These are phyloP conservation scores for Procambarus clarkii DNA, from an alignment of 1,140 invertebrate species.

Conservation along the genomic window DNA sequence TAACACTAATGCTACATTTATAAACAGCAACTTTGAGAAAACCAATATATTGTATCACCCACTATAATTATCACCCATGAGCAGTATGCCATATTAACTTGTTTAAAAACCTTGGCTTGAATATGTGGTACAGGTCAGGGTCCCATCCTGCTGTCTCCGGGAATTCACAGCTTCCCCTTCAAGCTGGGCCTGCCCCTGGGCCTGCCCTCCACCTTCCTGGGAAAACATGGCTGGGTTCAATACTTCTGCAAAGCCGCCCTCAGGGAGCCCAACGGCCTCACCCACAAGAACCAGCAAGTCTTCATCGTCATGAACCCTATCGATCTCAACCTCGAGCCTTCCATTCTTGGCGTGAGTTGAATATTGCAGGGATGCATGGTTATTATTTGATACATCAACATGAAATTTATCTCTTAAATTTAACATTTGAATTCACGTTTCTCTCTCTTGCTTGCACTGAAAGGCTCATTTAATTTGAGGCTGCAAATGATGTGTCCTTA, in stretches of 20 bases:
- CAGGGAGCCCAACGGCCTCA: slow-evolving; percentile 90
- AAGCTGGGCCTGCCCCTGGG: slow-evolving; percentile 93
- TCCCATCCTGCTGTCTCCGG: slow-evolving; percentile 90
- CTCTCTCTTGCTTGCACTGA: no score
- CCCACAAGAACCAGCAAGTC: slow-evolving; percentile 96
- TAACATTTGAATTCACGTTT: no score
- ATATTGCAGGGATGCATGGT: background rate
- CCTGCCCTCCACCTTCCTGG: slow-evolving; percentile 93
- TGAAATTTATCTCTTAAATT: no score
- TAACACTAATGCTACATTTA: no score
- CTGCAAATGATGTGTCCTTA: no score
- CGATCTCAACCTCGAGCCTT: slow-evolving; percentile 92
- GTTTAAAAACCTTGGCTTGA: no score
- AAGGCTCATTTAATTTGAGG: no score
- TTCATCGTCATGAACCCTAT: slow-evolving; percentile 98
- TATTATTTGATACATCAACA: no score
- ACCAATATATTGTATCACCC: no score
- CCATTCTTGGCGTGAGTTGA: slow-evolving; percentile 87
- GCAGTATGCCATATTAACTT: no score
- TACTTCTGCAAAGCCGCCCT: slow-evolving; percentile 95
- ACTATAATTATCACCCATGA: no score
- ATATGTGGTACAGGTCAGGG: slow-evolving; percentile 76
- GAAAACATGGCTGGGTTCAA: slow-evolving; percentile 96
- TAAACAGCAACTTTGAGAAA: no score
- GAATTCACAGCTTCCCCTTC: slow-evolving; percentile 96